These are phyloP conservation scores for Megaustenia siamemsis DNA, from an alignment of 2,888 invertebrate species.

Conservation along the genomic window DNA sequence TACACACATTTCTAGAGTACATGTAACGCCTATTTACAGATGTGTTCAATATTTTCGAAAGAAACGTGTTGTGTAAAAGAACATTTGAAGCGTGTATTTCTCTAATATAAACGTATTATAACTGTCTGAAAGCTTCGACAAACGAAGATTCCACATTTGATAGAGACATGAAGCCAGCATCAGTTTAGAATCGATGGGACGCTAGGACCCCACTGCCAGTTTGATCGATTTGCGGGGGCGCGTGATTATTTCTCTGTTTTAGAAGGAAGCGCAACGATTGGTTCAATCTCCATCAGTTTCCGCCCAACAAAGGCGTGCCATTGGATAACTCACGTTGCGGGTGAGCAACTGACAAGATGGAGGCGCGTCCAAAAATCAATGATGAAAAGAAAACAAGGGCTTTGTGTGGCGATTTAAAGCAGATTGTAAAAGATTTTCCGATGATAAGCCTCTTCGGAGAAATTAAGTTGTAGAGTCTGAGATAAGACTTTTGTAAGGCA, in stretches of 20 bases:
- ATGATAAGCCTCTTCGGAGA: slow-evolving; percentile 47
- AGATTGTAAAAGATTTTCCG: slow-evolving; percentile 49
- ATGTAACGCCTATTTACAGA: too few relatives aligned
- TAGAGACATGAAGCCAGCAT: not conserved
- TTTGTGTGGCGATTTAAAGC: slow-evolving; percentile 47
- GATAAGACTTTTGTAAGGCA: slow-evolving; percentile 54
- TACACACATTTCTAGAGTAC: too few relatives aligned
- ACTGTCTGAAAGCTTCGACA: not conserved
- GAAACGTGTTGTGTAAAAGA: too few relatives aligned
- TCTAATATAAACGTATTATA: too few relatives aligned
- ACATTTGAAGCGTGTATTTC: too few relatives aligned
- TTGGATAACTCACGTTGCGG: not conserved
- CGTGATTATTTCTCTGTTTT: not conserved
- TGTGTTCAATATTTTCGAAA: too few relatives aligned
- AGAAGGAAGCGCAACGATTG: not conserved
- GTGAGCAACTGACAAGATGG: slow-evolving; percentile 40
- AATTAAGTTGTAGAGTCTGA: slow-evolving; percentile 48
- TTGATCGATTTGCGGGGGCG: slow-evolving; percentile 32
- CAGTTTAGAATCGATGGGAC: slow-evolving; percentile 20
- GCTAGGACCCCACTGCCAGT: not conserved
- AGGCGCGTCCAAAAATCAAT: slow-evolving; percentile 45
- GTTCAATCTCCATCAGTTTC: not conserved
- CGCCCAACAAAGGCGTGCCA: slow-evolving; percentile 16
- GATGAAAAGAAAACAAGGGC: slow-evolving; percentile 31
- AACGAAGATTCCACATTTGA: not conserved